Base-by-base conservation (phyloP, 2,113 vertebrate species). In the Columba janthina region DNA sequence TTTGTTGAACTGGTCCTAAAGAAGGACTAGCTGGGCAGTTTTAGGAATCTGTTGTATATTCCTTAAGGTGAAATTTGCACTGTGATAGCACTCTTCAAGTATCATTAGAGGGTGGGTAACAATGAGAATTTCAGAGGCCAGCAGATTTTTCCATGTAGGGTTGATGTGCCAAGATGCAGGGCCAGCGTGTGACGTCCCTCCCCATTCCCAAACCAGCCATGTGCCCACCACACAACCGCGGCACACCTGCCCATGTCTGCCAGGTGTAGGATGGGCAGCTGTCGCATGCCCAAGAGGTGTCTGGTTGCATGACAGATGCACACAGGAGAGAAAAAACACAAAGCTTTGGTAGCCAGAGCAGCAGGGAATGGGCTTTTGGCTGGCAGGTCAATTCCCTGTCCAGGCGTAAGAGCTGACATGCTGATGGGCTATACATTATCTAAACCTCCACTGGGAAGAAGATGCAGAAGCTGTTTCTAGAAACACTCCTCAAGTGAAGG, bases 141-240 rank as follows among this genome's bases (percentile, higher is more conserved):
- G 25, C 11, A 62, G 58, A 1, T 12, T 77, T 60, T 88, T 2
- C 26, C 31, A 58, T 5, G 1, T n/a, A 34, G 28, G 6, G 22
- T 78, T 32, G 29, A 60, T 40, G 11, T 3, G 1, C 24, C n/a
- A 21, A 65, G 15, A 28, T 28, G 24, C n/a, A 80, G 34, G n/a
- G 15, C 18, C 50, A 85, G 32, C 1, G 1, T 32, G 57, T 46
- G 69, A 32, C 1, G 2, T 32, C 32, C 54, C 24, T 61, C 26
- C n/a, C 26, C 7, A 1, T 46, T 54, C 16, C 29, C 54, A 56
- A 89, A 32, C 38, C 24, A 66, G 60, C 25, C 8, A 1, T 2
- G 7, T 44, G 13, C 51, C 65, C 40, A 46, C 16, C 51, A 8
- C 1, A 1, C 1, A 0, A 8, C 48, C 0, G 0, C 1, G 1